These are phyloP conservation scores for Andrena bucephala DNA, from an alignment of 2,888 invertebrate genomes.

Conservation along the genomic window DNA sequence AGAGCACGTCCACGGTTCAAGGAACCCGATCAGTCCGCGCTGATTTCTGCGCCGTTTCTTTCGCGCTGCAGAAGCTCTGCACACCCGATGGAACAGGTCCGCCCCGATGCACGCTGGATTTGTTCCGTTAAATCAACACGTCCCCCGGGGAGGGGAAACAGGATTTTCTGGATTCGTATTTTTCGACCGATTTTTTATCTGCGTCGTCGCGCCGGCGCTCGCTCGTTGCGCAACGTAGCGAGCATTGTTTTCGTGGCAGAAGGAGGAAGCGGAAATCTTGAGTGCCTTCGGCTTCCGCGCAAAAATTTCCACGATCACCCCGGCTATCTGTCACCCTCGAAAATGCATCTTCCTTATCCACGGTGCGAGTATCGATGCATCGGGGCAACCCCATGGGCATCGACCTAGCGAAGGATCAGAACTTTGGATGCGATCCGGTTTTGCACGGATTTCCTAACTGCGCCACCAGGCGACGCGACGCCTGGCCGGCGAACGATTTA, in stretches of 20 bases:
- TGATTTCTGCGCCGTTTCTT: conserved; percentile 65
- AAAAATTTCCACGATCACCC: neutral
- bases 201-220: neutral
- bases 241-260: conserved; percentile 13
- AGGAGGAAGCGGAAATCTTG: neutral
- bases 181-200: conserved; percentile 42
- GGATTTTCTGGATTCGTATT: conserved; percentile 53
- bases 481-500: conserved; percentile 59
- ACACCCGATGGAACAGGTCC: conserved; percentile 48
- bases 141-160: conserved; percentile 36
- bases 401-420: neutral
- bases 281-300: neutral
- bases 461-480: conserved; percentile 36
- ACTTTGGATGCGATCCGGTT: neutral
- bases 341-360: too few relatives aligned
- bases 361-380: neutral
- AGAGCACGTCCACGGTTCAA: conserved; percentile 66
- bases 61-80: conserved; percentile 40
- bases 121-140: conserved; percentile 64
- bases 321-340: too few relatives aligned
- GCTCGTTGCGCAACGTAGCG: conserved; percentile 1
- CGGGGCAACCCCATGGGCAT: neutral
- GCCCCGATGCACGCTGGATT: conserved; percentile 55
- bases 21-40: conserved; percentile 63
- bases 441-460: conserved; percentile 36